phyloP scores from a whole-genome alignment of 2,797 vertebrate species.

The Helarctos malayanus region DNA sequence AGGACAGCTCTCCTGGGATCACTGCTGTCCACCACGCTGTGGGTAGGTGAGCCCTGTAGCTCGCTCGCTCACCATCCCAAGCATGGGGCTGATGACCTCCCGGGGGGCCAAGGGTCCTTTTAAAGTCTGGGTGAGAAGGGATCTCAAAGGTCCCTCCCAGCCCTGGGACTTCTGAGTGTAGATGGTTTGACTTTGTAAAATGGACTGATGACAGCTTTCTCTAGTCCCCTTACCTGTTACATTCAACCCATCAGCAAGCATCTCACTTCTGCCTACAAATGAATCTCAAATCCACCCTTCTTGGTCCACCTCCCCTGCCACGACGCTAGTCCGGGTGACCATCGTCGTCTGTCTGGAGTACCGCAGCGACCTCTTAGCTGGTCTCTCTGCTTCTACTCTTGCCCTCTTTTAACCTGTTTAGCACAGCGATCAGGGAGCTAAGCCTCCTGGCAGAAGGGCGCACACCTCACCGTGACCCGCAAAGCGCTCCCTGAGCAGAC shows the following conservation, averaged over 20 bases:
- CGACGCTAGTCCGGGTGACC: neutral
- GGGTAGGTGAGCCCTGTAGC: neutral
- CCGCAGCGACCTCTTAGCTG: neutral
- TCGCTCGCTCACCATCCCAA: neutral
- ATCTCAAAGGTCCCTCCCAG: neutral
- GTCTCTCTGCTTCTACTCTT: neutral
- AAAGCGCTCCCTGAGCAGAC: too few species aligned
- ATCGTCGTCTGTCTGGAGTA: neutral
- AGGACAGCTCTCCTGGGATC: neutral
- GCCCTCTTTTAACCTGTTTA: neutral
- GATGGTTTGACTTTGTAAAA: neutral
- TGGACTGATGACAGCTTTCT: neutral
- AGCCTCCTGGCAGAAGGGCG: neutral
- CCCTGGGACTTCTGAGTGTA: neutral
- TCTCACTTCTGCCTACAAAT: neutral
- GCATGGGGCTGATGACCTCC: neutral
- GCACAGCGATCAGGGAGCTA: neutral
- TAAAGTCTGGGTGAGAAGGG: neutral
- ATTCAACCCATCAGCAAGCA: neutral
- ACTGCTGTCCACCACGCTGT: fast-evolving
- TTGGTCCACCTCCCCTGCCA: neutral
- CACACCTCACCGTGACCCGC: neutral
- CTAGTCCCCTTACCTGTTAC: neutral
- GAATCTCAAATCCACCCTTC: neutral
- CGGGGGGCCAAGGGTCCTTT: too few species aligned